phyloP scores from a whole-genome alignment of 1,140 invertebrate species.

The Eriocheir sinensis region DNA sequence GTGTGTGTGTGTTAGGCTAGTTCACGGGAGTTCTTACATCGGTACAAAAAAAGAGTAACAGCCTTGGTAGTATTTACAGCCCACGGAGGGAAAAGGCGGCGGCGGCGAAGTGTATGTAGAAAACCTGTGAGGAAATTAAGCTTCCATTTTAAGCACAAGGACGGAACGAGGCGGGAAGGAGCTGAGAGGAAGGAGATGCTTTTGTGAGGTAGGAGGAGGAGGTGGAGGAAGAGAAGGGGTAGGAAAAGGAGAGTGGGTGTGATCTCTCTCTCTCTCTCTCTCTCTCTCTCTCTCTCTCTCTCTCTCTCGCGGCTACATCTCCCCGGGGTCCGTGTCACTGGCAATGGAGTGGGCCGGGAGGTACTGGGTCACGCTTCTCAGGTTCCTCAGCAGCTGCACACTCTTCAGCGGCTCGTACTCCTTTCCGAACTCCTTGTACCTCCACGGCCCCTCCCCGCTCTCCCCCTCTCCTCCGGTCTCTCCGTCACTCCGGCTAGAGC shows the following conservation, averaged over 20 bases:
- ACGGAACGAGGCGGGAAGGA: conserved; percentile 11
- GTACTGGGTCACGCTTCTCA: conserved; percentile 64
- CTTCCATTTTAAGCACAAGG: not conserved
- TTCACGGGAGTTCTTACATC: too few species aligned
- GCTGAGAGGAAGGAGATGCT: conserved; percentile 16
- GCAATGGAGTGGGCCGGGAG: conserved; percentile 65
- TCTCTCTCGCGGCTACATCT: not conserved
- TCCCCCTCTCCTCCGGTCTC: conserved; percentile 38
- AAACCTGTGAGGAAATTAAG: not conserved
- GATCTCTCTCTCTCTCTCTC: not conserved
- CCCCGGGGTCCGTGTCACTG: conserved; percentile 69
- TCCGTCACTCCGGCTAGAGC: conserved; percentile 35
- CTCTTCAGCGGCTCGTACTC: conserved; percentile 72
- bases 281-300: not conserved
- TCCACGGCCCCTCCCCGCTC: conserved; percentile 38
- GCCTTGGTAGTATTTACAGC: not conserved
- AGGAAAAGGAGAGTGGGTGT: not conserved
- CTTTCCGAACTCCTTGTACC: conserved; percentile 68
- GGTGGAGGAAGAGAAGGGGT: not conserved
- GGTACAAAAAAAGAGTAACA: not conserved
- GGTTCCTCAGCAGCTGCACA: conserved; percentile 68
- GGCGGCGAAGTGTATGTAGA: not conserved
- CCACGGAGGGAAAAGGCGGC: not conserved
- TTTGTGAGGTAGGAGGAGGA: conserved; percentile 24
- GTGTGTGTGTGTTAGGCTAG: not conserved